These are phyloP conservation scores for Syritta pipiens DNA, from an alignment of 2,888 invertebrate genomes.

Conservation along the genomic window DNA sequence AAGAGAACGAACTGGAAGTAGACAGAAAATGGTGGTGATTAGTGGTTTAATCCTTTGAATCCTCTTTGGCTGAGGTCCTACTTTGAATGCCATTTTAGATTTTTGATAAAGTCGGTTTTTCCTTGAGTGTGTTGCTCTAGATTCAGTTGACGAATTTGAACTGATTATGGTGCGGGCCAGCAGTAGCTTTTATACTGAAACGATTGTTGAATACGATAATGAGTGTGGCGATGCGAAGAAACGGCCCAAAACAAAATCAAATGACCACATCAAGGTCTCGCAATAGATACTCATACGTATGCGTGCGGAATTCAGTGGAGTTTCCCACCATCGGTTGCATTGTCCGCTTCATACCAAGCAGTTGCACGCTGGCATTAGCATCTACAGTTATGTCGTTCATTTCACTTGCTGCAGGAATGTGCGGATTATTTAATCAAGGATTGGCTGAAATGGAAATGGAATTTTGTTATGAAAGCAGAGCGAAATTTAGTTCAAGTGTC, in stretches of 20 bases:
- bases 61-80: slow-evolving; percentile 70
- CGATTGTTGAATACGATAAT: slow-evolving; percentile 12
- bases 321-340: slow-evolving; percentile 28
- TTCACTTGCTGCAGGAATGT: slow-evolving; percentile 17
- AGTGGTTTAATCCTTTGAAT: slow-evolving; percentile 19
- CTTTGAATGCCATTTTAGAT: slow-evolving; percentile 79
- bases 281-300: slow-evolving; percentile 31
- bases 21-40: slow-evolving; percentile 60
- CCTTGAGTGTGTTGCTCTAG: slow-evolving; percentile 73
- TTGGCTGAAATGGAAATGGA: slow-evolving; percentile 37
- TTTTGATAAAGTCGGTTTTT: slow-evolving; percentile 48
- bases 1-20: slow-evolving; percentile 74
- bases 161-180: slow-evolving; percentile 73
- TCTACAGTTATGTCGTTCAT: slow-evolving; percentile 27
- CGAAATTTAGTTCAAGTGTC: no score
- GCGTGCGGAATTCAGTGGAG: slow-evolving; percentile 40
- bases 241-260: slow-evolving; percentile 32
- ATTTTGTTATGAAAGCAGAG: slow-evolving; percentile 17
- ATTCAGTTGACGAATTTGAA: slow-evolving; percentile 76
- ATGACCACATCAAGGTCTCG: slow-evolving; percentile 41
- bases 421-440: not conserved
- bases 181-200: slow-evolving; percentile 66
- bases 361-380: slow-evolving; percentile 22
- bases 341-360: slow-evolving; percentile 17
- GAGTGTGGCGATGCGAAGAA: not conserved